Percentiles rank a stretch among this genome's conserved stretches.
phyloP scores from a whole-genome alignment of 2,113 vertebrate species.

The Galbula dea region DNA sequence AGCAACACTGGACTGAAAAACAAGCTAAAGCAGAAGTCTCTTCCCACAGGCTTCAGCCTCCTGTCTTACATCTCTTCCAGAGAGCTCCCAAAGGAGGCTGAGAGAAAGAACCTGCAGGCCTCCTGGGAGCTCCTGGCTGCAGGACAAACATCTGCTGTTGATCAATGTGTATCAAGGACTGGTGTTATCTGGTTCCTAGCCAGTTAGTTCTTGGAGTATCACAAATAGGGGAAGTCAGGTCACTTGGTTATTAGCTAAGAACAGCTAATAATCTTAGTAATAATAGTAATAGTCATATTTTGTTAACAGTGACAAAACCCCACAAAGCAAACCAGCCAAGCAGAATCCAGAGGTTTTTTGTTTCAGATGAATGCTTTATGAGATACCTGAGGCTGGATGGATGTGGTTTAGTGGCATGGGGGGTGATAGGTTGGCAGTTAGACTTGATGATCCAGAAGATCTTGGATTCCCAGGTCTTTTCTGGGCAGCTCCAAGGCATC shows the following conservation, averaged over 20 bases:
- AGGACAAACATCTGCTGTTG: neutral
- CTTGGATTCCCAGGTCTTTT: neutral
- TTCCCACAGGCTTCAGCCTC: neutral
- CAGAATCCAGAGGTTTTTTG: neutral
- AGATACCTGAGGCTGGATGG: neutral
- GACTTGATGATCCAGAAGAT: no score
- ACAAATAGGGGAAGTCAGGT: no score
- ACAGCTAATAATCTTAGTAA: no score
- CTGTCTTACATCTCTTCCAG: neutral
- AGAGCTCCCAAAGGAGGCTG: neutral
- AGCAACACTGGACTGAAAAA: neutral
- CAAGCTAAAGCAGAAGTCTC: neutral
- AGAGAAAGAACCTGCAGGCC: neutral
- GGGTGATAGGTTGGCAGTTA: no score
- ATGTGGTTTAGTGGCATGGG: no score
- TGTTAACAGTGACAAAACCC: no score
- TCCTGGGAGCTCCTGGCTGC: neutral
- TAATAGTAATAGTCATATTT: no score
- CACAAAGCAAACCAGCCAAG: no score
- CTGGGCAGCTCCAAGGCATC: neutral
- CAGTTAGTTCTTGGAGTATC: no score
- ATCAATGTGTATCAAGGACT: no score
- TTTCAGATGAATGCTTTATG: neutral
- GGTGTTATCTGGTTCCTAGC: no score
- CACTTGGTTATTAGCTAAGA: no score